These are phyloP conservation scores for Muscicapa striata DNA, from an alignment of 2,797 vertebrate species.

Conservation along the genomic window DNA sequence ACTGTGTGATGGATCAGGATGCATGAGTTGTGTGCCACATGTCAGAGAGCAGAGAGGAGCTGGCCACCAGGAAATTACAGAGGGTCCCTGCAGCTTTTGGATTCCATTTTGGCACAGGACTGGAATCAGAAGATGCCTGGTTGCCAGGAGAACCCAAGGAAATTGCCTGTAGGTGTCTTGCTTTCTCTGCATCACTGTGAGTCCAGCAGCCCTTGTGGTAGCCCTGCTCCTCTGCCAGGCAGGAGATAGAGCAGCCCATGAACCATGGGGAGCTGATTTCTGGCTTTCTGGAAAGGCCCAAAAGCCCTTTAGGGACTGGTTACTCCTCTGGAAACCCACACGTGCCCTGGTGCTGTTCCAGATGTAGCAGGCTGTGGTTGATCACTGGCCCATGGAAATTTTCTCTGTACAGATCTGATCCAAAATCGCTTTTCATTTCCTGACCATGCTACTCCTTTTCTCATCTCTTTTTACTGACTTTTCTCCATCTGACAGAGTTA, in stretches of 20 bases:
- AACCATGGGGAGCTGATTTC: background rate
- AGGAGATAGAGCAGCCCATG: background rate
- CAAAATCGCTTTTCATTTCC: background rate
- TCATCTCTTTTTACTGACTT: background rate
- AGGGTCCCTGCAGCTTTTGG: background rate
- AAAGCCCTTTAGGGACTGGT: background rate
- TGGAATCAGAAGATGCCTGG: background rate
- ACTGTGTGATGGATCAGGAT: rapidly evolving
- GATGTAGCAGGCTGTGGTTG: background rate
- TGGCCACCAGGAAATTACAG: background rate
- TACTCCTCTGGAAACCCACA: background rate
- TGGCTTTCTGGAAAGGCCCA: background rate
- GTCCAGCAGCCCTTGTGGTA: background rate
- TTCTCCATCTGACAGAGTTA: background rate
- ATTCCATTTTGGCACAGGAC: background rate
- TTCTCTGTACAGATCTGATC: background rate
- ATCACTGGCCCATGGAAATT: background rate
- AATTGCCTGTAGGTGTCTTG: rapidly evolving
- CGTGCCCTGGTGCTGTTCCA: background rate
- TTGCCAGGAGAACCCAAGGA: background rate
- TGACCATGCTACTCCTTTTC: background rate
- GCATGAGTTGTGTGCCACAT: rapidly evolving
- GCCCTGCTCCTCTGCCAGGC: background rate
- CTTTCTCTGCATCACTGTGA: background rate
- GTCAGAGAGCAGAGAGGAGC: background rate